Percentiles rank a stretch among this genome's conserved stretches.
phyloP scores from a whole-genome alignment of 2,113 vertebrate species.

The Leucopternis melanops region DNA sequence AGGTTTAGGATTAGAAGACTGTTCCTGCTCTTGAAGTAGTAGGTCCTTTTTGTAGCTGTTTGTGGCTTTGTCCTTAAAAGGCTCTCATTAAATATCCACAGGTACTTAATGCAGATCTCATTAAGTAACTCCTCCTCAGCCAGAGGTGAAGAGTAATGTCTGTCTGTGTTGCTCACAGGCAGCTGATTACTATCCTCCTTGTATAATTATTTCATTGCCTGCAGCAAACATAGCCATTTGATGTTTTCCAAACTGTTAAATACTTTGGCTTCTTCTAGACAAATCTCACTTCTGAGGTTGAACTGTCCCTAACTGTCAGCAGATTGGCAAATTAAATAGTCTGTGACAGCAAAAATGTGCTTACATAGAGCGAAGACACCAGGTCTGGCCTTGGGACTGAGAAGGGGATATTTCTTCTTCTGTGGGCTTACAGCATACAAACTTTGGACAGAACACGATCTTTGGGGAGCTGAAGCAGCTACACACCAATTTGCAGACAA shows the following conservation, averaged over 20 bases:
- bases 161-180: constrained; percentile 21
- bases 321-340: neutral
- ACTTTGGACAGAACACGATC: rapidly evolving
- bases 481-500: neutral
- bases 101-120: neutral
- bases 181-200: neutral
- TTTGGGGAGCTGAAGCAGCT: neutral
- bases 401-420: neutral
- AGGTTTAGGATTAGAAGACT: neutral
- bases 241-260: neutral
- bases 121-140: constrained; percentile 7
- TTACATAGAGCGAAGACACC: neutral
- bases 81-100: neutral
- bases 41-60: neutral
- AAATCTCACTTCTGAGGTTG: neutral
- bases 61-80: constrained; percentile 27
- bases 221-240: neutral
- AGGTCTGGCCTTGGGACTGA: neutral
- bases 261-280: neutral
- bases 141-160: constrained; percentile 25
- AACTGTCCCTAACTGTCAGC: neutral
- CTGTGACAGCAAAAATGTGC: neutral
- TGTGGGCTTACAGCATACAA: neutral
- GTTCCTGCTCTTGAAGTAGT: neutral
- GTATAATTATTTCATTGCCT: neutral